Evolutionary conservation across 2,888 invertebrate species (phyloP), one percentile per base, ranked within the genome.

Genomic region (Ecliptopera silaceata): DNA sequence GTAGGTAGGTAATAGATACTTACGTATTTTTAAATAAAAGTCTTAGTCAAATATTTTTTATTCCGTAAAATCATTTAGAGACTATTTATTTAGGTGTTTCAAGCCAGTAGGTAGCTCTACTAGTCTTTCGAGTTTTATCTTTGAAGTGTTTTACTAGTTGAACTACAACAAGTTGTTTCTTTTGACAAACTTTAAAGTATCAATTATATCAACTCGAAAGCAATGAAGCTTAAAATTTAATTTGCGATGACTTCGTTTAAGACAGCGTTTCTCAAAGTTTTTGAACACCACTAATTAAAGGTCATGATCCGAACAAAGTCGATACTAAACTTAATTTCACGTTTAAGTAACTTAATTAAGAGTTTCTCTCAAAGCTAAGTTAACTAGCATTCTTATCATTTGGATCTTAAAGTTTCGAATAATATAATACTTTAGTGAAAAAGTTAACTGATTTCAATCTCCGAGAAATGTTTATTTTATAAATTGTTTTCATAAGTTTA

Each of bases 321-420:
- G 54, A 63, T 59, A 58, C 57, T 66, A 63, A 71, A 74, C 72
- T 74, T 67, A 70, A 73, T 74, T 72, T 68, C 63, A 66, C 71
- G 72, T 71, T 71, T 66, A 72, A 76, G 68, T 72, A 68, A 71
- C 65, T 74, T 70, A 70, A 70, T 76, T 72, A 67, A 70, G 56
- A 74, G 71, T 68, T 77, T 62, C 50, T 62, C 50, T 59, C 63
- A 63, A 61, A 70, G 66, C 63, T 68, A 68, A 76, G 71, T 75
- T 72, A 74, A 73, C 75, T 69, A 77, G 66, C 67, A 66, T 62
- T 67, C 66, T 66, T 68, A 71, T 71, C 64, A 67, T 71, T 66
- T 67, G 46, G 68, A 72, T 65, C 68, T 66, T 63, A 59, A 57
- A 61, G 50, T 63, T 61, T 55, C 18, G 38, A 52, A 46, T 59